phyloP scores from a whole-genome alignment of 2,888 invertebrate genomes.

The Caradrina clavipalpis region DNA sequence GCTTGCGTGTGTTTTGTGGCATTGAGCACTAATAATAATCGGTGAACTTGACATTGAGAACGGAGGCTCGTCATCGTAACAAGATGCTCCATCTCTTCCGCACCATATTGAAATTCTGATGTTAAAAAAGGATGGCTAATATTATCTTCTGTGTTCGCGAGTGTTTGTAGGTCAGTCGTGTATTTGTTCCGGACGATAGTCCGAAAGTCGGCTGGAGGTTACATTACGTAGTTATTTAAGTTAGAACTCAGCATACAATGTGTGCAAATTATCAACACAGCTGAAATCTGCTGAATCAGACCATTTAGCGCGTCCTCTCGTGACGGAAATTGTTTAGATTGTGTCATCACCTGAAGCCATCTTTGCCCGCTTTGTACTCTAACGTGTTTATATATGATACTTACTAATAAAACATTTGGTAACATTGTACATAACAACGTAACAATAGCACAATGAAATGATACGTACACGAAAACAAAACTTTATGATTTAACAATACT shows the following conservation, averaged over 20 bases:
- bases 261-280: constrained; percentile 68
- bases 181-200: constrained; percentile 90
- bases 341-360: constrained; percentile 52
- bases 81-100: constrained; percentile 83
- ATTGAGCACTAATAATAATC: constrained; percentile 91
- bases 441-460: not conserved
- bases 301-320: constrained; percentile 63
- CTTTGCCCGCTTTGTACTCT: constrained; percentile 50
- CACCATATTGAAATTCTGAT: constrained; percentile 68
- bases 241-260: constrained; percentile 75
- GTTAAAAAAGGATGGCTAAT: constrained; percentile 82
- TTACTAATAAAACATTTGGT: constrained; percentile 18
- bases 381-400: constrained; percentile 15
- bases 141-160: constrained; percentile 84
- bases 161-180: constrained; percentile 90
- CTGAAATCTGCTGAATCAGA: constrained; percentile 63
- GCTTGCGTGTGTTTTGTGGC: constrained; percentile 88
- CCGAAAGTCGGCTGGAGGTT: constrained; percentile 91
- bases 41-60: constrained; percentile 91
- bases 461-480: no score
- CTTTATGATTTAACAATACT: no score
- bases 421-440: not conserved
- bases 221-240: constrained; percentile 84
- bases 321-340: constrained; percentile 53
- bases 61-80: constrained; percentile 90